A percentile compares a stretch with the other conserved stretches of the same genome.
These are phyloP conservation scores for Cepphus grylle DNA, from an alignment of 2,113 vertebrate species.

Conservation along the genomic window DNA sequence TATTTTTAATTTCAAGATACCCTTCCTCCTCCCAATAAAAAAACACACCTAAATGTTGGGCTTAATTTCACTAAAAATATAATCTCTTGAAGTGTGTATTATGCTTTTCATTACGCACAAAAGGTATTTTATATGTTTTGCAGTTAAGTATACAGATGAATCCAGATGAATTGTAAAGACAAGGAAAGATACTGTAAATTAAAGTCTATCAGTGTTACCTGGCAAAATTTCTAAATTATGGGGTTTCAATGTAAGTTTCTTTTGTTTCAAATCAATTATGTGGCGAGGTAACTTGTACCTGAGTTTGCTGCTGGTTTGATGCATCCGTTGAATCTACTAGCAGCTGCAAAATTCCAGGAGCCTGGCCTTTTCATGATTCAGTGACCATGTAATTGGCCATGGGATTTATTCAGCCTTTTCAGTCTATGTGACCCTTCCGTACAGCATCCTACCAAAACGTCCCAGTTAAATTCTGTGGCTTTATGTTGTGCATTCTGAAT, in stretches of 20 bases:
- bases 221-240: not conserved
- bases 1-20: not conserved
- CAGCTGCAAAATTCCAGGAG: conserved; percentile 66
- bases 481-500: not conserved
- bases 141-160: not conserved
- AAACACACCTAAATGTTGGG: not conserved
- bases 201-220: not conserved
- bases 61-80: not conserved
- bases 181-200: not conserved
- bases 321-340: conserved; percentile 47
- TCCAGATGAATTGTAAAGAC: not conserved
- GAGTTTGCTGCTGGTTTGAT: conserved; percentile 38
- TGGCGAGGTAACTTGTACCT: not conserved
- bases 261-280: not conserved
- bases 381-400: conserved; percentile 68
- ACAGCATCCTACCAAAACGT: not conserved
- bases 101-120: not conserved
- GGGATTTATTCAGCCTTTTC: conserved; percentile 66
- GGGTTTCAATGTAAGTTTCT: not conserved
- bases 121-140: not conserved
- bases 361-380: conserved; percentile 63
- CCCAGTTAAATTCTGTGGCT: not conserved
- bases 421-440: conserved; percentile 38
- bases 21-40: not conserved
- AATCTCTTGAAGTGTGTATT: fast-evolving